Conservation (phyloP, 2,797 vertebrate genomes). For the Myotis findleyi region DNA sequence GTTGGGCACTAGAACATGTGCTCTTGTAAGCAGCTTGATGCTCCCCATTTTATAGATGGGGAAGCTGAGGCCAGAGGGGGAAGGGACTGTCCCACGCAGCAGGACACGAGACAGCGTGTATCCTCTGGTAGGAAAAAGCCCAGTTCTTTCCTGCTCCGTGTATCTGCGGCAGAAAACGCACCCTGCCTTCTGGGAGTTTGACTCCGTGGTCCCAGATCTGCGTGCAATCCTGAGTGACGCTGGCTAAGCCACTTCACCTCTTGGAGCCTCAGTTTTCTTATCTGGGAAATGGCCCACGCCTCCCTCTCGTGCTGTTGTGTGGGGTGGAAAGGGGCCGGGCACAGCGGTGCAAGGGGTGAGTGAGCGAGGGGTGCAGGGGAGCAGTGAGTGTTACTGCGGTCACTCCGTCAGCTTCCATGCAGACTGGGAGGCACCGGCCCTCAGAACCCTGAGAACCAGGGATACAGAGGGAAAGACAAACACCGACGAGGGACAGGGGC, state of each 20-base stretch:
- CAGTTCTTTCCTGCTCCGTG: not conserved
- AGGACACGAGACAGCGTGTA: not conserved
- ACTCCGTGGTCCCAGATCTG: not conserved
- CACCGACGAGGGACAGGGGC: not conserved
- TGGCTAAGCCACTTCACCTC: not conserved
- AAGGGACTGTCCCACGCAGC: too few relatives aligned
- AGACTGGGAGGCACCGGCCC: not conserved
- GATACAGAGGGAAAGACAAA: too few relatives aligned
- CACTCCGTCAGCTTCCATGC: not conserved
- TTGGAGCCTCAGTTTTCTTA: not conserved
- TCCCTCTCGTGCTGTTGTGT: not conserved
- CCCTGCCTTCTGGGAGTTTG: not conserved
- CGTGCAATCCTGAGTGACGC: not conserved
- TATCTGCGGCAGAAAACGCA: not conserved
- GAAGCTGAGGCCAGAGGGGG: not conserved
- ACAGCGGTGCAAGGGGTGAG: not conserved
- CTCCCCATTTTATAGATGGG: not conserved
- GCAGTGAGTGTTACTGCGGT: rapidly evolving
- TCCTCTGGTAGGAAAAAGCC: not conserved
- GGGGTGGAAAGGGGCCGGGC: rapidly evolving
- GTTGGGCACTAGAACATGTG: not conserved
- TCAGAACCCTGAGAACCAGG: not conserved
- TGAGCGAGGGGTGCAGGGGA: not conserved
- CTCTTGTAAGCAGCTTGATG: not conserved
- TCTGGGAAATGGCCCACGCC: not conserved